These are phyloP conservation scores for Phengaris alcon DNA, from an alignment of 2,888 invertebrate genomes.

Conservation along the genomic window DNA sequence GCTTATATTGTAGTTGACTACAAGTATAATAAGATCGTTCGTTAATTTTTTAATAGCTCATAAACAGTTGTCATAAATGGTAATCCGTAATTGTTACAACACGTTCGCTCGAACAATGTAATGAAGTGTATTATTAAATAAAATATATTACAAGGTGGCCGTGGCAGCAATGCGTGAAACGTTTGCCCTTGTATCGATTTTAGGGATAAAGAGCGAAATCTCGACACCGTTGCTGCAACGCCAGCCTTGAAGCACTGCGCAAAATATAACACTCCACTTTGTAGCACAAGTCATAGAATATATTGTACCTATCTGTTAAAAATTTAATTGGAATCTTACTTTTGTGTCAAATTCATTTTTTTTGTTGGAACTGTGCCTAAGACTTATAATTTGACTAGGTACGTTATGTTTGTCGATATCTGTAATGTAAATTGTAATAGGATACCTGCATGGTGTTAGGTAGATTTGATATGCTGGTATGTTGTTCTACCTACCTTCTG, in stretches of 20 bases:
- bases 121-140: constrained; percentile 1
- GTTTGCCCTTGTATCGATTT: constrained; percentile 52
- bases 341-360: no score
- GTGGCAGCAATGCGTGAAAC: constrained; percentile 43
- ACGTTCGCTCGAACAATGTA: constrained; percentile 12
- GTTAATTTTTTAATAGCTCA: constrained; percentile 5
- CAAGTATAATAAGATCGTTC: neutral
- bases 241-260: constrained; percentile 31
- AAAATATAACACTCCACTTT: constrained; percentile 13
- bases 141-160: constrained; percentile 31
- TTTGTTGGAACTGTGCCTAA: no score
- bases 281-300: neutral
- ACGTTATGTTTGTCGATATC: no score
- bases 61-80: neutral
- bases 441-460: no score
- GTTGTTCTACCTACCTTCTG: no score
- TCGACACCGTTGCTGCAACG: constrained; percentile 36
- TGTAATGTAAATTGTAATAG: no score
- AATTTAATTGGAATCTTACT: neutral
- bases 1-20: neutral
- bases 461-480: no score
- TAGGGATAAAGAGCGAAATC: constrained; percentile 54
- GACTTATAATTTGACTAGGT: no score
- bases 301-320: neutral
- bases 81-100: neutral